A percentile compares a stretch with the other conserved stretches of the same genome.
These are phyloP conservation scores for Clarias magur DNA, from an alignment of 2,113 vertebrate genomes.

Conservation along the genomic window DNA sequence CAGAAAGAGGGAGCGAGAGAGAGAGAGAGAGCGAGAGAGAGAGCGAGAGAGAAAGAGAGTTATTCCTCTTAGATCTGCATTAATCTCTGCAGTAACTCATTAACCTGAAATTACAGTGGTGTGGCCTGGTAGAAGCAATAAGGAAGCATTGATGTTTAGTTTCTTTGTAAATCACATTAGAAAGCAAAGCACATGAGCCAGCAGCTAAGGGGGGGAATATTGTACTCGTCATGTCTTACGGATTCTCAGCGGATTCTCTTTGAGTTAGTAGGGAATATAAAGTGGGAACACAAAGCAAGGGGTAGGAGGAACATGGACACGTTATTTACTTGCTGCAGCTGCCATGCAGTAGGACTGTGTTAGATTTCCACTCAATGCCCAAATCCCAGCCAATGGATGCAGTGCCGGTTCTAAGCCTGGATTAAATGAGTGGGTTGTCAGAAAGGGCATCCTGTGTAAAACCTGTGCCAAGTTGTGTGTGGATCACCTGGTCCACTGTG, in stretches of 20 bases:
- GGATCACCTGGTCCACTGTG: no score
- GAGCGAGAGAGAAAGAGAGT: not conserved
- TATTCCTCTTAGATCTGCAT: not conserved
- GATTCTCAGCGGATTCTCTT: not conserved
- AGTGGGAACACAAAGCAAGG: constrained; percentile 1
- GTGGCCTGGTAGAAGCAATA: constrained; percentile 1
- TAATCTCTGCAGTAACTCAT: constrained; percentile 9
- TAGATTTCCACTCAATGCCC: no score
- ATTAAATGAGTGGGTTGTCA: no score
- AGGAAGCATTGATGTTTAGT: constrained; percentile 11
- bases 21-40: not conserved
- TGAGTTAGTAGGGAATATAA: not conserved
- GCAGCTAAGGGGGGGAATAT: not conserved
- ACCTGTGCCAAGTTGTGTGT: no score
- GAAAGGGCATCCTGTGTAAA: no score
- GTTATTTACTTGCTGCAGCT: not conserved
- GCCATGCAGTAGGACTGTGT: no score
- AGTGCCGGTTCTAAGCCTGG: no score
- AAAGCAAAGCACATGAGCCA: not conserved
- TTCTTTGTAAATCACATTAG: constrained; percentile 19
- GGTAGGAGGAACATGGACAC: not conserved
- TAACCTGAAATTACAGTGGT: constrained; percentile 26
- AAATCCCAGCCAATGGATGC: no score
- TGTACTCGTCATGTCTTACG: not conserved
- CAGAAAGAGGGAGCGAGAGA: not conserved